Evolutionary conservation across 2,888 invertebrate genomes (phyloP).

Genomic region (Noctuana brunneofusca): DNA sequence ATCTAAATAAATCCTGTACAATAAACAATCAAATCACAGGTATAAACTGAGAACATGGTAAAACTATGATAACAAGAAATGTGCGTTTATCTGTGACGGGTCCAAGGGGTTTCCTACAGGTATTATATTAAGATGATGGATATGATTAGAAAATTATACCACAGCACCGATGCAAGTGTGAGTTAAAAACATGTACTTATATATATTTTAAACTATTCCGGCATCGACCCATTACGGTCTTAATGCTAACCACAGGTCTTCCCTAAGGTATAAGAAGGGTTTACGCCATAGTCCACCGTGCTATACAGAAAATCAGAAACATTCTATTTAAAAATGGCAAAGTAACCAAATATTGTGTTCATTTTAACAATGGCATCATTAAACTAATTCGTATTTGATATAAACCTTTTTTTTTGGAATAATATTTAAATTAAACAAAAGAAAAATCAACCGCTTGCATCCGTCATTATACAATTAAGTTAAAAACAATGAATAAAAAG

Average conservation of each 20-base stretch:
- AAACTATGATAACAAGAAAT: constrained; percentile 33
- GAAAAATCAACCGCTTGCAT: not conserved
- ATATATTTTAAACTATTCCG: too few relatives aligned
- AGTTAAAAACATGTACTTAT: not conserved
- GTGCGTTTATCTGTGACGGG: constrained; percentile 34
- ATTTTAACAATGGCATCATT: not conserved
- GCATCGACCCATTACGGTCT: too few relatives aligned
- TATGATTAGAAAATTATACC: not conserved
- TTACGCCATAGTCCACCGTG: too few relatives aligned
- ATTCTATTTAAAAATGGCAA: not conserved
- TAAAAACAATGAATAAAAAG: constrained; percentile 12
- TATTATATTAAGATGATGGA: too few relatives aligned
- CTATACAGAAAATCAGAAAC: too few relatives aligned
- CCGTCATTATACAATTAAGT: constrained; percentile 19
- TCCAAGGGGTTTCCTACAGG: constrained; percentile 5
- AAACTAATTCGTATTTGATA: not conserved
- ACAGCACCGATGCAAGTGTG: not conserved
- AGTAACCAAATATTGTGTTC: not conserved
- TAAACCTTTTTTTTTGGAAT: not conserved
- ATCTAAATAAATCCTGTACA: constrained; percentile 9
- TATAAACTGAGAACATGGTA: constrained; percentile 20
- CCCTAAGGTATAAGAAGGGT: too few relatives aligned
- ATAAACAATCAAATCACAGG: constrained; percentile 27
- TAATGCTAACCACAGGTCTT: too few relatives aligned
- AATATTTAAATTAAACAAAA: not conserved